These are phyloP conservation scores for Pristionchus japonicus DNA, from an alignment of 2,888 invertebrate genomes.

Conservation along the genomic window DNA sequence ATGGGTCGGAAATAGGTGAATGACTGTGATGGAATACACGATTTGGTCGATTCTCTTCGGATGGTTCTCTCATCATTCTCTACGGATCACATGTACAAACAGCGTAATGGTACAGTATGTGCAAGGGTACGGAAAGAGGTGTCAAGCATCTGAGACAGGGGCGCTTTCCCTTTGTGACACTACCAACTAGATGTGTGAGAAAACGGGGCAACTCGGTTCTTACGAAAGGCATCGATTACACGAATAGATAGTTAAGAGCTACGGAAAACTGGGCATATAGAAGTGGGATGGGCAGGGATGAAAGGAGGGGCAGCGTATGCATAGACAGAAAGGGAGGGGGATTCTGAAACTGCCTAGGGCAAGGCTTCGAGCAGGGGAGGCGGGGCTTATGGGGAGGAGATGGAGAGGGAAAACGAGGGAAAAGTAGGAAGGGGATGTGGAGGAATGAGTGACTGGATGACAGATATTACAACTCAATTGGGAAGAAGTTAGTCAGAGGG, in stretches of 20 bases:
- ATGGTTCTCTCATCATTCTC: background rate
- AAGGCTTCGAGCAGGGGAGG: background rate
- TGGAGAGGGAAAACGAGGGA: background rate
- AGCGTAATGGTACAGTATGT: background rate
- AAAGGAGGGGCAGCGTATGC: background rate
- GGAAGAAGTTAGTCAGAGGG: background rate
- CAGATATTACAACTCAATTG: conserved; percentile 26
- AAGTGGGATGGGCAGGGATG: background rate
- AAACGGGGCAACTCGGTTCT: conserved; percentile 14
- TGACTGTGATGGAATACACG: conserved; percentile 38
- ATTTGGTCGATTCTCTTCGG: conserved; percentile 1
- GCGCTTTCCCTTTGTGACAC: conserved; percentile 13
- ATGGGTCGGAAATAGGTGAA: background rate
- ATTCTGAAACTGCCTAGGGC: conserved; percentile 46
- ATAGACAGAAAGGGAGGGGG: background rate
- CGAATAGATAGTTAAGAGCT: background rate
- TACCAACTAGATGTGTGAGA: background rate
- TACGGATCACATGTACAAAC: conserved; percentile 5
- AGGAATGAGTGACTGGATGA: conserved; percentile 34
- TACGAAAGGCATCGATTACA: background rate
- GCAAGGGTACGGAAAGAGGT: too few relatives aligned
- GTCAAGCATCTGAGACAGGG: background rate
- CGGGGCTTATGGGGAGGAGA: conserved; percentile 14
- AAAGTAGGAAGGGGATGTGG: background rate
- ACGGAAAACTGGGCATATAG: background rate